phyloP scores from a whole-genome alignment of 2,113 vertebrate species.

The Limanda limanda region DNA sequence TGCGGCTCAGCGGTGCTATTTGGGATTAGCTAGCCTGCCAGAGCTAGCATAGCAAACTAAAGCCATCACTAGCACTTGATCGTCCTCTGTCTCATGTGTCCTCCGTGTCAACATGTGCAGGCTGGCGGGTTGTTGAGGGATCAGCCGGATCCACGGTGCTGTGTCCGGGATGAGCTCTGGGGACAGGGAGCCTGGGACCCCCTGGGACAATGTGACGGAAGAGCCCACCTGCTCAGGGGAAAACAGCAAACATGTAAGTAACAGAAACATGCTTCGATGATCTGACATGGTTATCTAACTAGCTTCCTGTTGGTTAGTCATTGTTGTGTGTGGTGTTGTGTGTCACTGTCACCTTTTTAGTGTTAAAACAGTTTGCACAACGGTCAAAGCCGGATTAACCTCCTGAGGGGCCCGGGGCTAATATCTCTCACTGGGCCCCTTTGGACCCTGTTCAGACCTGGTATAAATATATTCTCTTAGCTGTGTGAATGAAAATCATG shows the following conservation, averaged over 20 bases:
- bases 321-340: too few relatives aligned
- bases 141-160: background rate
- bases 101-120: background rate
- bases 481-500: too few relatives aligned
- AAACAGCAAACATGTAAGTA: constrained; percentile 68
- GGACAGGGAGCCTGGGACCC: constrained; percentile 49
- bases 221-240: constrained; percentile 58
- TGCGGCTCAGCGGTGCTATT: background rate
- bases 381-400: too few relatives aligned
- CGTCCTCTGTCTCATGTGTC: background rate
- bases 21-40: constrained; percentile 35
- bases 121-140: background rate
- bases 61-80: constrained; percentile 10
- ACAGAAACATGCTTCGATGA: background rate
- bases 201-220: constrained; percentile 55
- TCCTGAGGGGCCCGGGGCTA: too few relatives aligned
- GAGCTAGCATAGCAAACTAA: constrained; percentile 39
- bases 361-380: too few relatives aligned
- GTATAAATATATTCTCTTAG: too few relatives aligned
- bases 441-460: too few relatives aligned
- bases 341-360: too few relatives aligned
- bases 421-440: too few relatives aligned
- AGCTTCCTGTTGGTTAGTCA: too few relatives aligned
- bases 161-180: constrained; percentile 66
- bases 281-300: background rate